Evolutionary conservation across 2,113 vertebrate genomes (phyloP).

Genomic region (Chaetorhynchus papuensis): DNA sequence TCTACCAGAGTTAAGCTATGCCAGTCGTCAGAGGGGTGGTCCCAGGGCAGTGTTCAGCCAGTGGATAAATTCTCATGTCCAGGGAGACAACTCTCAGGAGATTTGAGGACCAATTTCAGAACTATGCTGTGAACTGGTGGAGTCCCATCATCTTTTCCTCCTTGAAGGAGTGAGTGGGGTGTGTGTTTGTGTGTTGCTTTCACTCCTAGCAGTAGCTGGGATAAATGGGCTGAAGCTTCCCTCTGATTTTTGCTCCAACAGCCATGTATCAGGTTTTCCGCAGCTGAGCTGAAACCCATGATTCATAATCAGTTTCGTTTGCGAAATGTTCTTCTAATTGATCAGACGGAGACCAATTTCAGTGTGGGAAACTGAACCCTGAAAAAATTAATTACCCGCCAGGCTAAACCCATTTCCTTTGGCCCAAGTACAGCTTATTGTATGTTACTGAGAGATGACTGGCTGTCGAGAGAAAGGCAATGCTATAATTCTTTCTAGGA

Average conservation of each 20-base stretch:
- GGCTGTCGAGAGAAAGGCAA: constrained; percentile 23
- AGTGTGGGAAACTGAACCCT: constrained; percentile 64
- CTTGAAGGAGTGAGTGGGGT: not conserved
- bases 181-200: not conserved
- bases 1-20: not conserved
- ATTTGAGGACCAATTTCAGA: not conserved
- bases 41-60: not conserved
- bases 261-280: constrained; percentile 33
- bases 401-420: constrained; percentile 69
- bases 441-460: constrained; percentile 55
- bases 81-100: not conserved
- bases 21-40: not conserved
- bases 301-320: constrained; percentile 61
- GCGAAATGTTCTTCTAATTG: constrained; percentile 66
- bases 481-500: constrained; percentile 51
- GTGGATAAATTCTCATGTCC: not conserved
- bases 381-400: constrained; percentile 67
- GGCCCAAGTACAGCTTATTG: constrained; percentile 63
- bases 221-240: not conserved
- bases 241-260: not conserved
- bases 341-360: constrained; percentile 63
- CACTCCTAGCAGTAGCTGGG: not conserved
- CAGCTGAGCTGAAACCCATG: constrained; percentile 21
- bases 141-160: not conserved
- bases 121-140: not conserved